Percentiles rank a stretch among this genome's conserved stretches.
Evolutionary conservation across 35 echinoderm and acorn worm genomes (phyloP).

Genomic region (Holothuria glaberrima): DNA sequence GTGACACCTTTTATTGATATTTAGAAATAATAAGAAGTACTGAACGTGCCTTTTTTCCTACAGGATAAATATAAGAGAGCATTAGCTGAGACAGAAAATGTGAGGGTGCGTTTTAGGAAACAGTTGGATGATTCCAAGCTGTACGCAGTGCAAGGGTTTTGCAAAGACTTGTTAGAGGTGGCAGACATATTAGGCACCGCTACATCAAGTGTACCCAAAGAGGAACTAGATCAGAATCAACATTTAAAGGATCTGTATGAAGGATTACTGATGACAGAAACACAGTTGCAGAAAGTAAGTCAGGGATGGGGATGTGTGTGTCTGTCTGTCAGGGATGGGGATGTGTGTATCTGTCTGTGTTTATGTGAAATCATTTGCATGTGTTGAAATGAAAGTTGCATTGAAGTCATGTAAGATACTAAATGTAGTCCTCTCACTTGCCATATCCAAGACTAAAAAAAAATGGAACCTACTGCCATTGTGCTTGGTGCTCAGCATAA

Average conservation of each 20-base stretch:
- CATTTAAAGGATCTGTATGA: constrained; percentile 86
- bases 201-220: constrained; percentile 88
- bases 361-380: too few relatives aligned
- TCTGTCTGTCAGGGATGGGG: neutral
- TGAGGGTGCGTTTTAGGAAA: constrained; percentile 70
- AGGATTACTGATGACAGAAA: constrained; percentile 91
- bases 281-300: constrained; percentile 90
- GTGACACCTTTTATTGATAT: too few relatives aligned
- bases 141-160: constrained; percentile 90
- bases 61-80: constrained; percentile 98
- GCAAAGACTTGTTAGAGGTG: constrained; percentile 94
- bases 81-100: constrained; percentile 95
- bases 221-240: constrained; percentile 71
- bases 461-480: too few relatives aligned
- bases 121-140: constrained; percentile 85
- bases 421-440: too few relatives aligned
- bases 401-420: too few relatives aligned
- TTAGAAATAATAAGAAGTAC: neutral
- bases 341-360: neutral
- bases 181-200: constrained; percentile 79
- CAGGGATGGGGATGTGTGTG: neutral
- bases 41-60: neutral
- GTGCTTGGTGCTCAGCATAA: too few relatives aligned
- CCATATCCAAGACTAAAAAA: too few relatives aligned
- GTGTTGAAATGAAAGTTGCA: too few relatives aligned